Percentiles rank a stretch among this genome's conserved stretches.
These are phyloP conservation scores for Leptodactylus fallax DNA, from an alignment of 2,797 vertebrate genomes.

Conservation along the genomic window DNA sequence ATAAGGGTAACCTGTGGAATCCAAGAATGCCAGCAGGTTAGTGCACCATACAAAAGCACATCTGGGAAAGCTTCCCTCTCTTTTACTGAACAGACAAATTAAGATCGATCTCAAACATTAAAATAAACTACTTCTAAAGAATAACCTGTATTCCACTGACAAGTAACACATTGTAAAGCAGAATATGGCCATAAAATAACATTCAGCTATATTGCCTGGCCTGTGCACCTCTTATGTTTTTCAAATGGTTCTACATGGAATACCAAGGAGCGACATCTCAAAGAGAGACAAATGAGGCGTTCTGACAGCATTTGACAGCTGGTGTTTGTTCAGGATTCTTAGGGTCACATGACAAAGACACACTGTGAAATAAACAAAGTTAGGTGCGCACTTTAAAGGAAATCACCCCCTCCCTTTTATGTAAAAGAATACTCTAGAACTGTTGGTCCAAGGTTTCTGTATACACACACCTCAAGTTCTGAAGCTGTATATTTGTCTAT, in stretches of 20 bases:
- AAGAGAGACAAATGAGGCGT: slow-evolving; percentile 63
- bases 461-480: slow-evolving; percentile 40
- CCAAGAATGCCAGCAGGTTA: slow-evolving; percentile 14
- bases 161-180: slow-evolving; percentile 33
- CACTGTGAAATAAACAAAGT: slow-evolving; percentile 60
- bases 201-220: slow-evolving; percentile 30
- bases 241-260: slow-evolving; percentile 28
- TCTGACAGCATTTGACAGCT: slow-evolving; percentile 56
- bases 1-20: slow-evolving; percentile 12
- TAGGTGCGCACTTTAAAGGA: slow-evolving; percentile 58
- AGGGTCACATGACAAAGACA: slow-evolving; percentile 59
- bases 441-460: slow-evolving; percentile 47
- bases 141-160: slow-evolving; percentile 14
- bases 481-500: neutral
- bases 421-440: slow-evolving; percentile 56
- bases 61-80: slow-evolving; percentile 24
- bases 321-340: slow-evolving; percentile 55
- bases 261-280: slow-evolving; percentile 52
- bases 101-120: slow-evolving; percentile 42
- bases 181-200: slow-evolving; percentile 35
- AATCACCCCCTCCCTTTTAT: slow-evolving; percentile 30
- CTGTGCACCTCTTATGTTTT: slow-evolving; percentile 12
- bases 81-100: slow-evolving; percentile 46
- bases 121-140: slow-evolving; percentile 40
- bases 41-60: slow-evolving; percentile 10